Percentiles rank a stretch among this genome's conserved stretches.
Evolutionary conservation across 2,797 vertebrate genomes (phyloP).

Genomic region (Eleutherodactylus coqui): DNA sequence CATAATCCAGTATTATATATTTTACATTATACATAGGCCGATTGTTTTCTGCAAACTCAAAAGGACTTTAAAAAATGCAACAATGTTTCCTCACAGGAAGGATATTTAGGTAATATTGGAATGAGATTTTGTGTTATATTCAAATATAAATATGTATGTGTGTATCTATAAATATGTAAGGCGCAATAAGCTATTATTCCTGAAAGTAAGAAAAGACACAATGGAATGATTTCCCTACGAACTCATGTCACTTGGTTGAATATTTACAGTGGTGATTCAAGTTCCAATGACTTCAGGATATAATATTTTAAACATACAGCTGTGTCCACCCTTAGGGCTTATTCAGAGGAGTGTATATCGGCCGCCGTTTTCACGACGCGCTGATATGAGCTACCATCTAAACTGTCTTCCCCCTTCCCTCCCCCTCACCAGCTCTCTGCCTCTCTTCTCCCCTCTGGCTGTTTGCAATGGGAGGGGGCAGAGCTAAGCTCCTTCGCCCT

Average conservation of each 20-base stretch:
- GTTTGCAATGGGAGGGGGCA: too few relatives aligned
- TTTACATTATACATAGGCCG: conserved; percentile 18
- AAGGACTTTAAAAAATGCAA: conserved; percentile 23
- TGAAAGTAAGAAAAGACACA: not conserved
- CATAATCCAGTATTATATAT: conserved; percentile 44
- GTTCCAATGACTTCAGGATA: too few relatives aligned
- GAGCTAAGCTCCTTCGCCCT: too few relatives aligned
- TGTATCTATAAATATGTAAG: not conserved
- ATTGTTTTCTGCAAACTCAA: conserved; percentile 27
- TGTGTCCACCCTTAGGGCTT: too few relatives aligned
- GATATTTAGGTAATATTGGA: not conserved
- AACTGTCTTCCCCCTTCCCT: too few relatives aligned
- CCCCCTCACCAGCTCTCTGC: too few relatives aligned
- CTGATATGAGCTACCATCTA: too few relatives aligned
- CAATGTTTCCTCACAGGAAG: conserved; percentile 8
- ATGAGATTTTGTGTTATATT: not conserved
- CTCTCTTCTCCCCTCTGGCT: too few relatives aligned
- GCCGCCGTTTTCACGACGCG: too few relatives aligned
- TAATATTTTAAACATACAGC: too few relatives aligned
- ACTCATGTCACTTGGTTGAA: not conserved
- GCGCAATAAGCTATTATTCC: not conserved
- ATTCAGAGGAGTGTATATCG: too few relatives aligned
- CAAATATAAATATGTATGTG: conserved; percentile 11
- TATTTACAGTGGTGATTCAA: too few relatives aligned
- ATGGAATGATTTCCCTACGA: not conserved